Evolutionary conservation across 2,888 invertebrate genomes (phyloP).

Genomic region (Antheraea assamensis): DNA sequence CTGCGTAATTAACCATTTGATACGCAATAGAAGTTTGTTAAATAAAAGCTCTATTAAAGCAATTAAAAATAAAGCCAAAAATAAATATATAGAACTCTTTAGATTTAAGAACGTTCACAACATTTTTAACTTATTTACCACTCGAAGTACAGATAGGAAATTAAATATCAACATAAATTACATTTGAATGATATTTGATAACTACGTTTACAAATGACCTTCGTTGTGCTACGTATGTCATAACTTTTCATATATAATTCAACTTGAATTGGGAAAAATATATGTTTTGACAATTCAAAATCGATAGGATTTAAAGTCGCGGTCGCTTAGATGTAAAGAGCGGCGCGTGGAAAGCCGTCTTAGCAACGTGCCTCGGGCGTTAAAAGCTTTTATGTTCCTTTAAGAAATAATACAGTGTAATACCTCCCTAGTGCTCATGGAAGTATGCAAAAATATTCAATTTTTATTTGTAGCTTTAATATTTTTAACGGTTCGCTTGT

Average conservation of each 20-base stretch:
- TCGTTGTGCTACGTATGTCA: not conserved
- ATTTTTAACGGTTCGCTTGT: constrained; percentile 59
- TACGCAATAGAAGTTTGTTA: no score
- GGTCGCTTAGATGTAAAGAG: constrained; percentile 49
- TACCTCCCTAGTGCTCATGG: constrained; percentile 53
- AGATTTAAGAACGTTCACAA: not conserved
- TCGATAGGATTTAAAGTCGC: constrained; percentile 67
- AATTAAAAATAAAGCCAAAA: no score
- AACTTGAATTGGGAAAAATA: not conserved
- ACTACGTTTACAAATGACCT: not conserved
- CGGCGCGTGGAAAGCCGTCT: constrained; percentile 55
- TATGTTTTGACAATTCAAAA: constrained; percentile 43
- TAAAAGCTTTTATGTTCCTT: constrained; percentile 79
- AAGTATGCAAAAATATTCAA: constrained; percentile 77
- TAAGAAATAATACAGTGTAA: constrained; percentile 76
- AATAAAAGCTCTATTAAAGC: no score
- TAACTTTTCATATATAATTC: not conserved
- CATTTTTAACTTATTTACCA: not conserved
- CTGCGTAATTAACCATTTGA: no score
- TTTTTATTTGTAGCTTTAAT: constrained; percentile 72
- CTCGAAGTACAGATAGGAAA: not conserved
- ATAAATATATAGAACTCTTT: no score
- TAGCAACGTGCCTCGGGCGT: constrained; percentile 69
- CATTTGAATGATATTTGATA: no score
- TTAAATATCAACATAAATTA: not conserved